phyloP scores from a whole-genome alignment of 2,888 invertebrate species.

The Lepidocyrtoides sp. region DNA sequence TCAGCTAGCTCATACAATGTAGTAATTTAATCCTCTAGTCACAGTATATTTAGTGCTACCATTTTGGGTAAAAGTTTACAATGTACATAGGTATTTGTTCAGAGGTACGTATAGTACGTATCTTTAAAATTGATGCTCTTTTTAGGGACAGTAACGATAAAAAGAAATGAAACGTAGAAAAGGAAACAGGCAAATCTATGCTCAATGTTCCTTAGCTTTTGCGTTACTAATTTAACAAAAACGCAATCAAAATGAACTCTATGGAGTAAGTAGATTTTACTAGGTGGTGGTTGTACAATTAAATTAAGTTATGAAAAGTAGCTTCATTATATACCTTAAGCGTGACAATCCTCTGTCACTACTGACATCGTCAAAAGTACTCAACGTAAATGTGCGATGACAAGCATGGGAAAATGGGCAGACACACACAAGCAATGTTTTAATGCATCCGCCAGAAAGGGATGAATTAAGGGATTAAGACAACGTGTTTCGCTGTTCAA shows the following conservation, averaged over 20 bases:
- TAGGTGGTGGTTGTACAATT: background rate
- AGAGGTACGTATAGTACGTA: too few species aligned
- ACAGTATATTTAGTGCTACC: too few species aligned
- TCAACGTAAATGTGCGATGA: constrained; percentile 32
- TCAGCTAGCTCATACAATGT: too few species aligned
- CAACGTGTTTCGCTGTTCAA: constrained; percentile 1
- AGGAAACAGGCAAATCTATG: background rate
- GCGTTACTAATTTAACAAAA: background rate
- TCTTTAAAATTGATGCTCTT: too few species aligned
- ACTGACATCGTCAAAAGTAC: constrained; percentile 40
- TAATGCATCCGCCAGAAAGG: constrained; percentile 27
- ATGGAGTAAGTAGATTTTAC: background rate
- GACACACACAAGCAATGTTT: constrained; percentile 3
- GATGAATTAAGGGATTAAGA: constrained; percentile 64
- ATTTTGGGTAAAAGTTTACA: too few species aligned
- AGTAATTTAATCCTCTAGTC: too few species aligned
- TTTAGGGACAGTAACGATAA: too few species aligned
- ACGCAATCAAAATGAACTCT: constrained; percentile 23
- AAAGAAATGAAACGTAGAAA: too few species aligned
- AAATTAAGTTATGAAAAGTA: background rate
- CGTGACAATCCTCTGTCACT: background rate
- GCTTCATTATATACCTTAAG: background rate
- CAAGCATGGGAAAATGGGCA: constrained; percentile 10
- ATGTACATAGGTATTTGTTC: too few species aligned
- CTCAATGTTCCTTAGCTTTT: background rate